phyloP scores from a whole-genome alignment of 1,140 invertebrate genomes.

The Solenopsis invicta region DNA sequence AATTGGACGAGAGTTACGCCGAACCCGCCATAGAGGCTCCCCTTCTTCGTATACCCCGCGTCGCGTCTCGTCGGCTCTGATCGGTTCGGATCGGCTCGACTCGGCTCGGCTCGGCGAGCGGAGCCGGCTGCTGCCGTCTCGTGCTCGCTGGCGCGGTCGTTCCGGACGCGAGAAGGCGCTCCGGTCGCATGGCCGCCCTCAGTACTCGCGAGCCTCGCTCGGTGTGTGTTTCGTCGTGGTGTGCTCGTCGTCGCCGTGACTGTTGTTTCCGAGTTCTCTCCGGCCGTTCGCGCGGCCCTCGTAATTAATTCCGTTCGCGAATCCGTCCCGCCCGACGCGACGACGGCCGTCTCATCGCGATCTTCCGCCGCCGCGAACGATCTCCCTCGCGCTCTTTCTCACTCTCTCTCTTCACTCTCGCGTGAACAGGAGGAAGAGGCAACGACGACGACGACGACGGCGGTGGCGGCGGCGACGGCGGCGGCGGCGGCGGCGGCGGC shows the following conservation, averaged over 20 bases:
- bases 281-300: constrained; percentile 31
- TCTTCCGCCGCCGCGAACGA: constrained; percentile 33
- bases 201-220: constrained; percentile 84
- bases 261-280: constrained; percentile 33
- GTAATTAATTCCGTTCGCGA: constrained; percentile 77
- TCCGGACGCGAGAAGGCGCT: constrained; percentile 76
- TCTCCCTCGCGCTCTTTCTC: background rate
- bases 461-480: background rate
- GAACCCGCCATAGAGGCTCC: constrained; percentile 69
- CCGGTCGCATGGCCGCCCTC: constrained; percentile 83
- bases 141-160: constrained; percentile 44
- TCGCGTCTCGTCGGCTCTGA: too few species aligned
- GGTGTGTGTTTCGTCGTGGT: constrained; percentile 81
- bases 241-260: constrained; percentile 41
- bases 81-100: constrained; percentile 10
- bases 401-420: constrained; percentile 10
- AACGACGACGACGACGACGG: too few species aligned
- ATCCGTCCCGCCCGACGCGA: constrained; percentile 71
- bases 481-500: constrained; percentile 50
- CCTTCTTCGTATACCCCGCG: too few species aligned
- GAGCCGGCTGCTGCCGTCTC: constrained; percentile 60
- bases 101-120: constrained; percentile 13
- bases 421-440: background rate
- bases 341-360: constrained; percentile 38
- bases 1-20: constrained; percentile 72